Percentiles rank a stretch among this genome's conserved stretches.
Conservation (phyloP, 1,140 invertebrate genomes). For the Cyclina sinensis region DNA sequence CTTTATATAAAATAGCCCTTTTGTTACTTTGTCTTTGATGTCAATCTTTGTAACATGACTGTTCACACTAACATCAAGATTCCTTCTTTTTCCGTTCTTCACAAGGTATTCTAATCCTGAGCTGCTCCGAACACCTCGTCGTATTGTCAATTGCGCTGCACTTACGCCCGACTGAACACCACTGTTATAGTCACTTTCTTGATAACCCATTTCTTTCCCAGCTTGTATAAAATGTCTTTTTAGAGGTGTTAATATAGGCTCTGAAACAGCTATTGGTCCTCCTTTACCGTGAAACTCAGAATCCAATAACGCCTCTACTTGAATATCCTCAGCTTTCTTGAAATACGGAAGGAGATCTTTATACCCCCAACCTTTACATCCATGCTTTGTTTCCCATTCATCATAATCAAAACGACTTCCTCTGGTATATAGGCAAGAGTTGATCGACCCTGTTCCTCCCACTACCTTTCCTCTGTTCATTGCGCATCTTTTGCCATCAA, state of each 20-base stretch:
- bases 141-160: not conserved
- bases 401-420: constrained; percentile 90
- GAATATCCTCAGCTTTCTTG: constrained; percentile 50
- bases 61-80: constrained; percentile 24
- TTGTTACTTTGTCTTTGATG: constrained; percentile 14
- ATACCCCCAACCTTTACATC: constrained; percentile 55
- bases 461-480: constrained; percentile 75
- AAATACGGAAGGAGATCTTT: constrained; percentile 60
- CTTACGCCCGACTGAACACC: constrained; percentile 31
- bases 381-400: constrained; percentile 6
- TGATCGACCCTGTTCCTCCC: constrained; percentile 95
- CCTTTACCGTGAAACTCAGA: constrained; percentile 20
- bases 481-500: constrained; percentile 91
- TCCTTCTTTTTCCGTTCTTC: not conserved
- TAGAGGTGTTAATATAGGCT: not conserved
- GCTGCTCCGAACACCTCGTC: not conserved
- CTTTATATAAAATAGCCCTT: constrained; percentile 23
- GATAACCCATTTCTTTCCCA: constrained; percentile 77
- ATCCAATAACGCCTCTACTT: not conserved
- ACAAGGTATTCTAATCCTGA: constrained; percentile 1
- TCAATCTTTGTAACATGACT: constrained; percentile 28
- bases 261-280: constrained; percentile 13
- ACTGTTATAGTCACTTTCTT: constrained; percentile 81
- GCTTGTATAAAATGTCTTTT: constrained; percentile 1
- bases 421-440: constrained; percentile 97